Conservation (phyloP, 2,797 vertebrate genomes). For the Graptemys geographica region DNA sequence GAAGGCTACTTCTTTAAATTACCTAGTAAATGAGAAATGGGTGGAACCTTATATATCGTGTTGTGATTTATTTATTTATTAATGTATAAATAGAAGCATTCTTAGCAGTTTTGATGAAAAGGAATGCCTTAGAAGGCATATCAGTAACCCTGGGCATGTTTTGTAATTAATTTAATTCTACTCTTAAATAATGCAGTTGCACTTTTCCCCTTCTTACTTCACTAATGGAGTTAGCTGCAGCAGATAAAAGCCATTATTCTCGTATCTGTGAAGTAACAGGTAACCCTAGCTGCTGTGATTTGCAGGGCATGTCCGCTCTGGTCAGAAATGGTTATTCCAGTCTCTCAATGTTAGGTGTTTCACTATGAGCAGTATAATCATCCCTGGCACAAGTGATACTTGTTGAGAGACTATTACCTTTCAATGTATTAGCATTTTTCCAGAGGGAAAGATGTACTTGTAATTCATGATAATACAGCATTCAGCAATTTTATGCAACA, state of each 20-base stretch:
- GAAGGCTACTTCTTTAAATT: neutral
- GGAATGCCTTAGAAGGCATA: neutral
- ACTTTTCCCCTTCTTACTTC: neutral
- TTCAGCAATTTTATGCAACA: fast-evolving
- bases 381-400: neutral
- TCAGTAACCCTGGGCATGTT: fast-evolving
- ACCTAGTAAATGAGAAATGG: neutral
- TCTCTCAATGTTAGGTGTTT: slow-evolving; percentile 25
- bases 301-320: slow-evolving; percentile 18
- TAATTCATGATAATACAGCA: neutral
- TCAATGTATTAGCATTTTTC: neutral
- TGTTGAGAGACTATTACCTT: neutral
- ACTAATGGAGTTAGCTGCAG: slow-evolving; percentile 7
- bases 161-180: neutral
- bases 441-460: neutral
- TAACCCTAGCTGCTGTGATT: slow-evolving; percentile 25
- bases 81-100: neutral
- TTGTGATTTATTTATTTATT: neutral
- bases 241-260: slow-evolving; percentile 3
- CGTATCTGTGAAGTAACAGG: neutral
- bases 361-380: neutral
- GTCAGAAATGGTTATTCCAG: slow-evolving; percentile 6
- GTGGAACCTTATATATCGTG: neutral
- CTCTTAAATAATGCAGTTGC: neutral
- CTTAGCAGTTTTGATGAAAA: neutral